These are phyloP conservation scores for Synergus japonicus DNA, from an alignment of 2,888 invertebrate species.

Conservation along the genomic window DNA sequence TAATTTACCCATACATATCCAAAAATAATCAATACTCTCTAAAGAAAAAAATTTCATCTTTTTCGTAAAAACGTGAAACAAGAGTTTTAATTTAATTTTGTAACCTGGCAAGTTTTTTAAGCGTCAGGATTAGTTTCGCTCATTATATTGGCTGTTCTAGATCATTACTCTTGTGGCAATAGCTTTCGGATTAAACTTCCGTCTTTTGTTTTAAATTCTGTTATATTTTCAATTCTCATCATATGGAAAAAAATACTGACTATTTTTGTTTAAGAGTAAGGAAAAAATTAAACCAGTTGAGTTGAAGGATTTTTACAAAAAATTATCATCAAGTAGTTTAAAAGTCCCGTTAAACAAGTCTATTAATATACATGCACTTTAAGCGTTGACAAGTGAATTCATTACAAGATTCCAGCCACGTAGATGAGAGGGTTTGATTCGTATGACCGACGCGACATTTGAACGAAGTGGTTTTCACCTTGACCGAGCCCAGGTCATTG, in stretches of 20 bases:
- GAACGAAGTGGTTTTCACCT: constrained; percentile 67
- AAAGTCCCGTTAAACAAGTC: constrained; percentile 23
- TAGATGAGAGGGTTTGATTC: constrained; percentile 59
- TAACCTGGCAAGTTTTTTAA: background rate
- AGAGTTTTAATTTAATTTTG: background rate
- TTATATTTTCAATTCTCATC: background rate
- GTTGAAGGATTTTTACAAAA: background rate
- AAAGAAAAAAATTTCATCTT: background rate
- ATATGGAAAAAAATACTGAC: background rate
- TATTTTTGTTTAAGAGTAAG: too few relatives aligned
- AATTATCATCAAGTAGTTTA: background rate
- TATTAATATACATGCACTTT: background rate
- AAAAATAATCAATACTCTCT: background rate
- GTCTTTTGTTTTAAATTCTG: background rate
- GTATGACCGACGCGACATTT: constrained; percentile 60
- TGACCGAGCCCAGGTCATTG: constrained; percentile 70
- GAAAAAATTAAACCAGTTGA: background rate
- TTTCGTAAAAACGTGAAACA: background rate
- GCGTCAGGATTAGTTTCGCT: background rate
- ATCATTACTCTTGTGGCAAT: background rate
- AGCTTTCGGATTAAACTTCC: background rate
- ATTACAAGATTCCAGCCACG: constrained; percentile 61
- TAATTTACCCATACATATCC: background rate
- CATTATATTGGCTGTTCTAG: background rate
- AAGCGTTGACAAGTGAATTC: constrained; percentile 2